Evolutionary conservation across 2,888 invertebrate genomes (phyloP).

Genomic region (Pristionchus arcanus): DNA sequence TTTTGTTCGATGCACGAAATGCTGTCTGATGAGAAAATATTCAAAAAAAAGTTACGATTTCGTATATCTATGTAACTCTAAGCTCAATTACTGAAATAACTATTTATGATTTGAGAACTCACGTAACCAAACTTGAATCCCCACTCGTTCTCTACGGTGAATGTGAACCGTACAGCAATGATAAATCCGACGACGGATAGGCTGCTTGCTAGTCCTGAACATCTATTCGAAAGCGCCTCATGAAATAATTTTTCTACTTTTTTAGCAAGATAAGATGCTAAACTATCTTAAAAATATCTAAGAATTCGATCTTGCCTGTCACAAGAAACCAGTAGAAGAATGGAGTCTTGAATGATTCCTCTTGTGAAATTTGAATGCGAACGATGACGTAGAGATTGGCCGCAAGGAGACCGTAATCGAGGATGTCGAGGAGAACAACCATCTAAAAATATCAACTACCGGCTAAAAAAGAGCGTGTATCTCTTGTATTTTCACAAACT

Average conservation of each 20-base stretch:
- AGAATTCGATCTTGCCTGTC: not conserved
- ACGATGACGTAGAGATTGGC: not conserved
- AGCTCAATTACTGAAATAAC: too few relatives aligned
- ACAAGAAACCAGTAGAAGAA: constrained; percentile 25
- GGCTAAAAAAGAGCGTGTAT: too few relatives aligned
- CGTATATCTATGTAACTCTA: too few relatives aligned
- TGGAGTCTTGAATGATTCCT: not conserved
- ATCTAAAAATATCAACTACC: too few relatives aligned
- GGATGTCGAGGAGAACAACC: not conserved
- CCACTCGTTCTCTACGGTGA: not conserved
- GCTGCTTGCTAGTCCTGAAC: not conserved
- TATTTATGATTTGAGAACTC: too few relatives aligned
- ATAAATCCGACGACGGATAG: not conserved
- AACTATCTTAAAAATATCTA: too few relatives aligned
- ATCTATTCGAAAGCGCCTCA: not conserved
- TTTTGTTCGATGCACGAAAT: too few relatives aligned
- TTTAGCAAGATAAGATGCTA: too few relatives aligned
- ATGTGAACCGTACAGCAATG: not conserved
- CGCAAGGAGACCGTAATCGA: not conserved
- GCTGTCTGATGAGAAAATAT: too few relatives aligned
- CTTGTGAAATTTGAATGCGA: not conserved
- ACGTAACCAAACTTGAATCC: constrained; percentile 33
- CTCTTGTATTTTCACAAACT: too few relatives aligned
- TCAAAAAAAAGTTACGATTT: too few relatives aligned
- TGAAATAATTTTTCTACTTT: too few relatives aligned